Evolutionary conservation across 2,888 invertebrate genomes (phyloP), one percentile per base, ranked within the genome.

Genomic region (Apotomis betuletana): DNA sequence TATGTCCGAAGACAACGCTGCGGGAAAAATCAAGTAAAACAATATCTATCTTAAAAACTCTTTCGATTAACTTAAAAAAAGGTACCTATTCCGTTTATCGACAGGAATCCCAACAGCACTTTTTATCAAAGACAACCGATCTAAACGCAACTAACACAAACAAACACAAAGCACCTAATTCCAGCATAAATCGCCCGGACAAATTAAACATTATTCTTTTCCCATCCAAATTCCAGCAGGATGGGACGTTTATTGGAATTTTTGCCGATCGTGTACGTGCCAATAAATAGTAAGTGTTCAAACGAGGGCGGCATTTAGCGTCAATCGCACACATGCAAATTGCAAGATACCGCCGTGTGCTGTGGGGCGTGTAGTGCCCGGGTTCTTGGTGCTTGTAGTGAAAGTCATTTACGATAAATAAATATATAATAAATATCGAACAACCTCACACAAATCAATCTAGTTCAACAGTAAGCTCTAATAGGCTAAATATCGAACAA

Each of bases 161-260:
- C 73, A 76, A 75, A 74, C 77, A 78, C 74, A 76, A 78, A 77
- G 80, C 73, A 71, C 70, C 90, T 85, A 72, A 72, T 72, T 72
- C 70, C 82, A 75, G 75, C 81, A 80, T 86, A 82, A 80, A 80
- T 81, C 84, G 83, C 83, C 84, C 83, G 86, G 80, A 83, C 91
- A 92, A 92, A 92, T 92, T 92, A 92, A 92, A 92, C 92, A 88
- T 92, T 92, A 92, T 91, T 92, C 90, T 89, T 89, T 87, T 87
- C 87, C 83, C 75, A 84, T 85, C 85, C 87, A 83, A 90, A 90
- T 87, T 87, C 88, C 88, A 78, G 79, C 79, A 81, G 79, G 79
- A 81, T 82, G 83, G 84, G 87, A 89, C 88, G 90, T 89, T 91
- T 92, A 92, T 92, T 92, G 92, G 92, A 92, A 91, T 92, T 92